Percentiles rank a stretch among this genome's conserved stretches.
Conservation (phyloP, 2,888 invertebrate genomes). For the Tenthredo livida region DNA sequence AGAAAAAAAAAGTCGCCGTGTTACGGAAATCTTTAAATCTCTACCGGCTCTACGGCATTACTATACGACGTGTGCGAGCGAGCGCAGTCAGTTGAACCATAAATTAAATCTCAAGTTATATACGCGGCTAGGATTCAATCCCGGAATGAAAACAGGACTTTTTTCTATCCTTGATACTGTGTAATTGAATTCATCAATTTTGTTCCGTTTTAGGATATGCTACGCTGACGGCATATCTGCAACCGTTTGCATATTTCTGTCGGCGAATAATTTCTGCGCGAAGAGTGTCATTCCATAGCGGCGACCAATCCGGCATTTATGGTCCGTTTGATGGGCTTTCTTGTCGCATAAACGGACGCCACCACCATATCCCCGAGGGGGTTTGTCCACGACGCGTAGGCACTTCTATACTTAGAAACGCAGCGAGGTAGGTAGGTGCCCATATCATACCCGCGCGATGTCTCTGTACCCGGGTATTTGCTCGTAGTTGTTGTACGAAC, state of each 20-base stretch:
- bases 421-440: neutral
- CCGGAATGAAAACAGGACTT: neutral
- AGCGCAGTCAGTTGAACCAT: neutral
- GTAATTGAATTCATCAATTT: neutral
- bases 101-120: constrained; percentile 29
- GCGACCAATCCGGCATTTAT: constrained; percentile 14
- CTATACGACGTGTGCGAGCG: neutral
- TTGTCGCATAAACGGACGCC: constrained; percentile 31
- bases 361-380: neutral
- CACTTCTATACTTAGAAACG: constrained; percentile 11
- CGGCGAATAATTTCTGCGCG: neutral
- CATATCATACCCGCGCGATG: neutral
- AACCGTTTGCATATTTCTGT: neutral
- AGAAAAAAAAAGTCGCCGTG: neutral
- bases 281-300: neutral
- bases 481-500: neutral
- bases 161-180: neutral
- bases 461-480: neutral
- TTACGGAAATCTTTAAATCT: constrained; percentile 22
- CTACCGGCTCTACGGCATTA: neutral
- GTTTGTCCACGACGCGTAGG: constrained; percentile 33
- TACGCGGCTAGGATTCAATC: neutral
- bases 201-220: neutral
- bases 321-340: constrained; percentile 32
- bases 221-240: neutral